phyloP scores from a whole-genome alignment of 2,888 invertebrate species.

The Choristoneura rosaceana region DNA sequence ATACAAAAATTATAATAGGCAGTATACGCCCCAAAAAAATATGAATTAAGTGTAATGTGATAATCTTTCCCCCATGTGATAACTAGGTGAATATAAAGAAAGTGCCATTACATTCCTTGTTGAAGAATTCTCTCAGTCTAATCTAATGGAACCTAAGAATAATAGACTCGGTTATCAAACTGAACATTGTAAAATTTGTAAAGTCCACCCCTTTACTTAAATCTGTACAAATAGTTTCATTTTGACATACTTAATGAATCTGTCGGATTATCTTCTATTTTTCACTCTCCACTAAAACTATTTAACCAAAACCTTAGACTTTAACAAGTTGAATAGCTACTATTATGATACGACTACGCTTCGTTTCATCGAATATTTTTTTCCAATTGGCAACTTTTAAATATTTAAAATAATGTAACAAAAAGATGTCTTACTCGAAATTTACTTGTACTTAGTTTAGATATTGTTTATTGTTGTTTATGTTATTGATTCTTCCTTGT shows the following conservation, averaged over 20 bases:
- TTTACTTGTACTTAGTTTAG: not conserved
- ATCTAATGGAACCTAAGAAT: slow-evolving; percentile 1
- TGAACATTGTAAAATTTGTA: slow-evolving; percentile 4
- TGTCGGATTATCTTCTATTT: not conserved
- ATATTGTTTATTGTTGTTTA: not conserved
- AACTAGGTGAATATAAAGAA: slow-evolving; percentile 65
- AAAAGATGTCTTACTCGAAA: not conserved
- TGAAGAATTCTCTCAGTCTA: slow-evolving; percentile 16
- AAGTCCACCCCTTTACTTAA: not conserved
- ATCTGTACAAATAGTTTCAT: not conserved
- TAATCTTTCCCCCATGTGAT: slow-evolving; percentile 66
- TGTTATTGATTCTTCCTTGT: not conserved
- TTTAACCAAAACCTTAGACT: not conserved
- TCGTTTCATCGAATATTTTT: not conserved
- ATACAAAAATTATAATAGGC: slow-evolving; percentile 37
- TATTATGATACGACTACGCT: not conserved
- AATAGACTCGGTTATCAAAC: not conserved
- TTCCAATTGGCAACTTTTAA: not conserved
- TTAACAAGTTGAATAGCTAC: not conserved
- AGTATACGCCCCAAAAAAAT: slow-evolving; percentile 47
- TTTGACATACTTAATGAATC: not conserved
- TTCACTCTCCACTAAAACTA: not conserved
- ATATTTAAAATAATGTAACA: not conserved
- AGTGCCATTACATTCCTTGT: slow-evolving; percentile 66
- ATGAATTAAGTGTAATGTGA: slow-evolving; percentile 51